phyloP scores from a whole-genome alignment of 2,113 vertebrate species.

The Prietella phreatophila region DNA sequence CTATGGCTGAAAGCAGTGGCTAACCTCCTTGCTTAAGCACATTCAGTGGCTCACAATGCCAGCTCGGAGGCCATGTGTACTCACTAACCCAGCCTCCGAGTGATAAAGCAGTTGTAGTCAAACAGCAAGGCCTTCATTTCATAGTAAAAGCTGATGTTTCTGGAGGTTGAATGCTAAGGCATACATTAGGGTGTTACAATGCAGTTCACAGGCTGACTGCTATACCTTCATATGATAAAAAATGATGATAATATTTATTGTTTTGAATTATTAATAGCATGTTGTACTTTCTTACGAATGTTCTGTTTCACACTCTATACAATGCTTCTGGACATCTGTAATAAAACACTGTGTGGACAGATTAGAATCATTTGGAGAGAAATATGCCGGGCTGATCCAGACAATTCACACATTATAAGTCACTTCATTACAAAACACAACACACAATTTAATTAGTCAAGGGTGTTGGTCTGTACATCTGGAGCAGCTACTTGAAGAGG shows the following conservation, averaged over 20 bases:
- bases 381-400: not conserved
- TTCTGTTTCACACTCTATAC: not conserved
- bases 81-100: not conserved
- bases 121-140: constrained; percentile 30
- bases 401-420: not conserved
- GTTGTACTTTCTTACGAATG: not conserved
- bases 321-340: not conserved
- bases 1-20: constrained; percentile 13
- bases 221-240: not conserved
- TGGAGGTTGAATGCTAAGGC: not conserved
- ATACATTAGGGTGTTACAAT: constrained; percentile 3
- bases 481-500: not conserved
- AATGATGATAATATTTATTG: not conserved
- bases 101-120: constrained; percentile 37
- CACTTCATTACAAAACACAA: not conserved
- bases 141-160: constrained; percentile 10
- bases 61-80: constrained; percentile 42
- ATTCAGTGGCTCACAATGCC: constrained; percentile 28
- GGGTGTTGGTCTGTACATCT: not conserved
- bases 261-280: not conserved
- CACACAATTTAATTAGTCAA: not conserved
- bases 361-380: not conserved
- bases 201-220: not conserved
- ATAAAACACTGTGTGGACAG: not conserved
- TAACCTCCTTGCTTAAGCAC: constrained; percentile 10